phyloP scores from a whole-genome alignment of 2,888 invertebrate species.

The Sphaeridia pumilis region DNA sequence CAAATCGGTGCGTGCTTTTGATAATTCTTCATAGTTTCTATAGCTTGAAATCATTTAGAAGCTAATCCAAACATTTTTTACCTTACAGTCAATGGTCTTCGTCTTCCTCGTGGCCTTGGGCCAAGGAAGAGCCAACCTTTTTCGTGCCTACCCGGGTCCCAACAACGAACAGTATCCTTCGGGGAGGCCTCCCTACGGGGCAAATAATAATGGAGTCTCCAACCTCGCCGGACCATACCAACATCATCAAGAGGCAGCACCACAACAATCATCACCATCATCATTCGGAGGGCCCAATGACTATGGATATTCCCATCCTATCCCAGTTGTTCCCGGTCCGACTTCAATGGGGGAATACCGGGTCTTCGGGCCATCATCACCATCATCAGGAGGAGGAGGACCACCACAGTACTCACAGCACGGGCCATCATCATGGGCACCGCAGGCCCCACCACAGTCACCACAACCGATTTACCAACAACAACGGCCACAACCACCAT shows the following conservation, averaged over 20 bases:
- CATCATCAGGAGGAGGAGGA: not conserved
- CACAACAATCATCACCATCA: slow-evolving; percentile 2
- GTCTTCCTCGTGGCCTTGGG: not conserved
- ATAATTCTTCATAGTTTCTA: too few relatives aligned
- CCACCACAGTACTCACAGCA: not conserved
- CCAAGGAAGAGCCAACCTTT: not conserved
- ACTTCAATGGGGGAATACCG: not conserved
- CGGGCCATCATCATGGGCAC: not conserved
- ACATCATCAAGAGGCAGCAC: slow-evolving; percentile 4
- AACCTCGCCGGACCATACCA: too few relatives aligned
- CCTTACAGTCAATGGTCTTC: not conserved
- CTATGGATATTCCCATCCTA: slow-evolving; percentile 1
- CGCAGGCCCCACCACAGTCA: not conserved
- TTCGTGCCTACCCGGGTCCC: not conserved
- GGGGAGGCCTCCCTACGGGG: slow-evolving; percentile 4
- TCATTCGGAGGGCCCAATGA: not conserved
- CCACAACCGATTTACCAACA: not conserved
- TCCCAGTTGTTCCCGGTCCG: slow-evolving; percentile 1
- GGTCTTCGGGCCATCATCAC: not conserved
- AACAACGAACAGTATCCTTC: slow-evolving; percentile 1
- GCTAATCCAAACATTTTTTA: too few relatives aligned
- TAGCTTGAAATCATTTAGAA: too few relatives aligned
- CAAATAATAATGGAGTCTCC: too few relatives aligned
- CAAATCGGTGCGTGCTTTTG: too few relatives aligned
- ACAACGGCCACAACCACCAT: not conserved